Evolutionary conservation across 2,888 invertebrate genomes (phyloP).

Genomic region (Helleia helle): DNA sequence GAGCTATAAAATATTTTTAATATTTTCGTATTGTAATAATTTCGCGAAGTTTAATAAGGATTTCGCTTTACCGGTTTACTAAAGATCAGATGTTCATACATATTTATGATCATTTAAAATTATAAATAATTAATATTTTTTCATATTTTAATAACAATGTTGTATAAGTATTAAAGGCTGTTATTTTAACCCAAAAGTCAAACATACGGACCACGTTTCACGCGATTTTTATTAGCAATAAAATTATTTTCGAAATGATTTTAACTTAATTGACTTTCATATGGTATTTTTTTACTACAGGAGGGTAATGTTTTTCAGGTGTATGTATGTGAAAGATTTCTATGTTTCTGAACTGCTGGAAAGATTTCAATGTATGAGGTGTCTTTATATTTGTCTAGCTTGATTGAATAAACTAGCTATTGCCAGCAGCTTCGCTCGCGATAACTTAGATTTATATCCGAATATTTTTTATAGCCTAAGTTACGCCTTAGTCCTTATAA

Average conservation of each 20-base stretch:
- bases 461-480: no score
- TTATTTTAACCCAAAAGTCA: conserved; percentile 1
- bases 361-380: no score
- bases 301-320: background rate
- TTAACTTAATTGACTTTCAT: background rate
- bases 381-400: no score
- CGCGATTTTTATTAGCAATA: conserved; percentile 1
- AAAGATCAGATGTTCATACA: conserved; percentile 25
- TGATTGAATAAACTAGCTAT: no score
- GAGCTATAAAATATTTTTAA: background rate
- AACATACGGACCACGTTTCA: background rate
- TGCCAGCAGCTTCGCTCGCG: no score
- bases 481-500: no score
- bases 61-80: conserved; percentile 17
- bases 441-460: no score
- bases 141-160: background rate
- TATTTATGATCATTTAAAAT: conserved; percentile 27
- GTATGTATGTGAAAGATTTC: no score
- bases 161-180: background rate
- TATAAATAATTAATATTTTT: no score
- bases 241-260: background rate
- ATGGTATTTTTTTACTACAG: background rate
- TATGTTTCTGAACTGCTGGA: no score
- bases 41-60: no score
- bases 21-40: background rate